A percentile compares a stretch with the other conserved stretches of the same genome.
phyloP scores from a whole-genome alignment of 2,888 invertebrate genomes.

The Pteria penguin region DNA sequence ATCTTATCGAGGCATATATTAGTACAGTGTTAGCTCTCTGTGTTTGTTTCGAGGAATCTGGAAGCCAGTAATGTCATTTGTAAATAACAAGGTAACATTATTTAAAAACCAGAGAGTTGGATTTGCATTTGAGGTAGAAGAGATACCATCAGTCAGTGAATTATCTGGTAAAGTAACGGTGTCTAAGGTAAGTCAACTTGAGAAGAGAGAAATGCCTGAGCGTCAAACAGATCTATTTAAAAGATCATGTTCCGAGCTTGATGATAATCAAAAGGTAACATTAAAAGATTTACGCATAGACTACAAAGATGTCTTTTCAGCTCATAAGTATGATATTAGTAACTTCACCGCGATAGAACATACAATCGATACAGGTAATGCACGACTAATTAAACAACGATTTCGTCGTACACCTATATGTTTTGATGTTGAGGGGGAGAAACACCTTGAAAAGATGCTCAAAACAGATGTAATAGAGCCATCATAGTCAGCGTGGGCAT shows the following conservation, averaged over 20 bases:
- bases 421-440: constrained; percentile 43
- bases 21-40: neutral
- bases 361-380: constrained; percentile 25
- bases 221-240: no score
- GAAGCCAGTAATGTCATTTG: neutral
- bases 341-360: constrained; percentile 37
- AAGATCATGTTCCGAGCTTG: neutral
- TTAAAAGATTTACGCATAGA: neutral
- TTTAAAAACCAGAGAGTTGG: neutral
- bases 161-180: neutral
- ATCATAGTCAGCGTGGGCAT: constrained; percentile 12
- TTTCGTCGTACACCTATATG: constrained; percentile 32
- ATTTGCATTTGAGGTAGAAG: neutral
- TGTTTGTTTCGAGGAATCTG: neutral
- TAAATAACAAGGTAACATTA: neutral
- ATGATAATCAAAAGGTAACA: neutral
- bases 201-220: neutral
- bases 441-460: constrained; percentile 13
- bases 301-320: constrained; percentile 36
- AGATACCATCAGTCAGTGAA: neutral
- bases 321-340: constrained; percentile 34
- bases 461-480: constrained; percentile 5
- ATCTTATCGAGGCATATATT: neutral
- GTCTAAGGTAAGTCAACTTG: neutral
- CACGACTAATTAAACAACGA: constrained; percentile 22